Base-by-base conservation (phyloP, 2,888 invertebrate genomes). In the Spodoptera picta region DNA sequence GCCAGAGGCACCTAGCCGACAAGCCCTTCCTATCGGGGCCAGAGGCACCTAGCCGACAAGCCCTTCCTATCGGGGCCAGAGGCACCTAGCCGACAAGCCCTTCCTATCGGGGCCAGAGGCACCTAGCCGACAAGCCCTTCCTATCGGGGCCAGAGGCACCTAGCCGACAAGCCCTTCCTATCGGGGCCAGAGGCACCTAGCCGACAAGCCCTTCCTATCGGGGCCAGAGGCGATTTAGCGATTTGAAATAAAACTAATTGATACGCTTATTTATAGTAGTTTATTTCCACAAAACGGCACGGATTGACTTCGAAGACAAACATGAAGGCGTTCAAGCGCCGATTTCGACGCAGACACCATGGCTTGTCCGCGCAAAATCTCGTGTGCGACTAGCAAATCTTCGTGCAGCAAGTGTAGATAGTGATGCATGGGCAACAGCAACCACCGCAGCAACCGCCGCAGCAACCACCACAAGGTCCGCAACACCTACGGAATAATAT, bases 361-460 rank as follows among this genome's bases (percentile, higher is more conserved):
- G 73, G 65, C 60, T 75, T 65, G 60, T 76, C 69, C 54, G 77
- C 72, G 52, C 75, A 68, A 24, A 54, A 42, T 47, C 59, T 65
- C 71, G 1, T 69, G 75, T n/a, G 49, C 52, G 51, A 47, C 61
- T 82, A 93, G 81, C 93, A 93, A 73, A 92, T 93, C 92, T 93
- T 93, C 57, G 92, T 93, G 82, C 92, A 93, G 80, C 92, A 92
- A 43, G 92, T 92, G 84, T 92, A 91, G 71, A 93, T 92, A 1
- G 92, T 93, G 65, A 93, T 92, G 72, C 81, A 83, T 0, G 92
- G 92, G 75, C 92, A 91, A 79, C 89, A 84, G 58, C 81, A 78
- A 65, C 83, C 79, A 10, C 81, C 75, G 52, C 80, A 73, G 67
- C 85, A 77, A 60, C 88, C 84, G 65, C 86, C 80, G 54, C 82